phyloP scores from a whole-genome alignment of 2,113 vertebrate species.

The Rhea americana region DNA sequence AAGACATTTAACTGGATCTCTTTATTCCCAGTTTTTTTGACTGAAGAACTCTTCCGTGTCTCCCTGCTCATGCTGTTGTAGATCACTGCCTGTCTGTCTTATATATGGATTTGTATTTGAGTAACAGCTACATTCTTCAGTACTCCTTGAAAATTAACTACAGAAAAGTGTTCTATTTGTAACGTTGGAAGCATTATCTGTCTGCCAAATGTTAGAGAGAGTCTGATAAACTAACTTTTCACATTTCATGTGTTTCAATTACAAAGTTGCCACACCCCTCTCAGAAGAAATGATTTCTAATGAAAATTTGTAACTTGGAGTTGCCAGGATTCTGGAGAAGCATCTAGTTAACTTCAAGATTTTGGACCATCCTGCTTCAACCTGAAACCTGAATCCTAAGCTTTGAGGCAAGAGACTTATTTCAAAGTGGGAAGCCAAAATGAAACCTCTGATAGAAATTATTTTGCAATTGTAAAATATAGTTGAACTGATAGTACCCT shows the following conservation, averaged over 20 bases:
- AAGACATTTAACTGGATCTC: background rate
- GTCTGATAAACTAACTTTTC: constrained; percentile 4
- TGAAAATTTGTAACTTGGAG: background rate
- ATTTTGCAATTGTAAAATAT: background rate
- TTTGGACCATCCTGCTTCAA: background rate
- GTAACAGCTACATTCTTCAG: background rate
- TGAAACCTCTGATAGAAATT: background rate
- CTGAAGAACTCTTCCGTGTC: background rate
- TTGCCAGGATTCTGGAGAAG: background rate
- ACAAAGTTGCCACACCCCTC: background rate
- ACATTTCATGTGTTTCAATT: constrained; percentile 5
- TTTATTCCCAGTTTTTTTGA: background rate
- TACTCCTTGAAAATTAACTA: background rate
- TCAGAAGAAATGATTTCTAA: background rate
- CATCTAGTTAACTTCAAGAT: background rate
- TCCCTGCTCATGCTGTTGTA: accelerated
- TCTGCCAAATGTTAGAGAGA: constrained; percentile 38
- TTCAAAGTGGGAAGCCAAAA: background rate
- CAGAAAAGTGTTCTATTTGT: background rate
- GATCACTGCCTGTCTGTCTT: background rate
- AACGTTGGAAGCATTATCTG: background rate
- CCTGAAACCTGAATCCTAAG: background rate
- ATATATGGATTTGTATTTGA: background rate
- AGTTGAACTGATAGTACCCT: background rate
- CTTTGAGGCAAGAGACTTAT: background rate